A percentile compares a stretch with the other conserved stretches of the same genome.
phyloP scores from a whole-genome alignment of 37 sponge, comb jelly and placozoan species.

The Dysidea cf. avara region DNA sequence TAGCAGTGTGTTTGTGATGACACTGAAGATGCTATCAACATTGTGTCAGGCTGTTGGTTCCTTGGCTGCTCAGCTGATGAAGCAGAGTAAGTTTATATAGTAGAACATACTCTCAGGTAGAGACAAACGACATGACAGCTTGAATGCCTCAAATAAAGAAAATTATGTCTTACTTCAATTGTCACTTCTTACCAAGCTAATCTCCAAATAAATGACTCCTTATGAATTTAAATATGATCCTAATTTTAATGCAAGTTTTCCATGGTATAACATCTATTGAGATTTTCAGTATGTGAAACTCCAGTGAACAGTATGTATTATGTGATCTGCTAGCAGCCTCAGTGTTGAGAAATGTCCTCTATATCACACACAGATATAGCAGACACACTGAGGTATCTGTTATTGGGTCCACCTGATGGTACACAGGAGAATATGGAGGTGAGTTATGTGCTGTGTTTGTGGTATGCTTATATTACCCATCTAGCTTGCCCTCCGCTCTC shows the following conservation, averaged over 20 bases:
- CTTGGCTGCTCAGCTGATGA: constrained; percentile 85
- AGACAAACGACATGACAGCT: too few species aligned
- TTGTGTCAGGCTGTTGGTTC: constrained; percentile 72
- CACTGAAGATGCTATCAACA: constrained; percentile 71
- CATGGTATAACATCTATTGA: too few species aligned
- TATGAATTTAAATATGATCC: not conserved
- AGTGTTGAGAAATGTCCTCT: too few species aligned
- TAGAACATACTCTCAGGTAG: too few species aligned
- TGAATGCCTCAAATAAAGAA: too few species aligned
- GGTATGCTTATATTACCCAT: not conserved
- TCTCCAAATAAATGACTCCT: not conserved
- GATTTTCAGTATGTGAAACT: too few species aligned
- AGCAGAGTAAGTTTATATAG: constrained; percentile 65
- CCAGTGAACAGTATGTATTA: too few species aligned
- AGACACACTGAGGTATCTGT: constrained; percentile 70
- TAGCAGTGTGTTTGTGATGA: constrained; percentile 70
- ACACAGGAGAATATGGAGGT: constrained; percentile 75
- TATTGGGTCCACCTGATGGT: constrained; percentile 66
- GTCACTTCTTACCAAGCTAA: not conserved
- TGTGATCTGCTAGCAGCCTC: too few species aligned
- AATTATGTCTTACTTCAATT: too few species aligned
- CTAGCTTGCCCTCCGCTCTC: constrained; percentile 65
- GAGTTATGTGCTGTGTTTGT: not conserved
- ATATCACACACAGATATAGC: constrained; percentile 72
- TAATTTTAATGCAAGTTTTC: too few species aligned